These are phyloP conservation scores for Apistogramma diplotaenia DNA, from an alignment of 2,113 vertebrate species.

Conservation along the genomic window DNA sequence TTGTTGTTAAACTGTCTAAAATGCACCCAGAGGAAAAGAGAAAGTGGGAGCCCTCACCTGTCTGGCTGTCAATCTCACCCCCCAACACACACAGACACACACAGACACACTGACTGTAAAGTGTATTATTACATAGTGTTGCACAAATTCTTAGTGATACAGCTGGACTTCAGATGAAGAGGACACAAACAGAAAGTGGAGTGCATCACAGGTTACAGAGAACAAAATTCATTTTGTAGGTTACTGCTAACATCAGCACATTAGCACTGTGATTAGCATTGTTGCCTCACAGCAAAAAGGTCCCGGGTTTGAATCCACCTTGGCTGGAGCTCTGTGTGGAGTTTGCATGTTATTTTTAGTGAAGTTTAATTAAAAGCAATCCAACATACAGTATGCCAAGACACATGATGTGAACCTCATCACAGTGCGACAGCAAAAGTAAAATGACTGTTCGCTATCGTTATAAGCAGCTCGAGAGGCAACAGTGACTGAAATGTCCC, in stretches of 20 bases:
- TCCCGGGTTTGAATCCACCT: too few relatives aligned
- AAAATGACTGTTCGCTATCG: not conserved
- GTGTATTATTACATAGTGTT: not conserved
- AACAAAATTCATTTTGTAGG: not conserved
- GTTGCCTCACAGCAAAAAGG: too few relatives aligned
- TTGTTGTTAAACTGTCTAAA: constrained; percentile 41
- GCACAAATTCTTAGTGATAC: not conserved
- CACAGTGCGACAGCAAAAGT: too few relatives aligned
- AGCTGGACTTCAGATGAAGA: not conserved
- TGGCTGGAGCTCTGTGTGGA: too few relatives aligned
- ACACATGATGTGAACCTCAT: too few relatives aligned
- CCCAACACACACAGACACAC: not conserved
- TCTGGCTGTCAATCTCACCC: constrained; percentile 21
- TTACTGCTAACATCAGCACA: not conserved
- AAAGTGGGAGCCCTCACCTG: not conserved
- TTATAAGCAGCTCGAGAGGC: not conserved
- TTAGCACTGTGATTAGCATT: too few relatives aligned
- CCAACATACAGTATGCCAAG: not conserved
- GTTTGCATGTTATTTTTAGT: too few relatives aligned
- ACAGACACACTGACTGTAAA: not conserved
- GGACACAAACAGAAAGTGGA: not conserved
- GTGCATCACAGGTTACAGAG: not conserved
- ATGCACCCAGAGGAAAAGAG: constrained; percentile 20
- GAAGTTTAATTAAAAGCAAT: not conserved
- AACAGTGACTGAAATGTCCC: not conserved